phyloP scores from a whole-genome alignment of 1,140 invertebrate genomes.

The Euborellia annulipes region DNA sequence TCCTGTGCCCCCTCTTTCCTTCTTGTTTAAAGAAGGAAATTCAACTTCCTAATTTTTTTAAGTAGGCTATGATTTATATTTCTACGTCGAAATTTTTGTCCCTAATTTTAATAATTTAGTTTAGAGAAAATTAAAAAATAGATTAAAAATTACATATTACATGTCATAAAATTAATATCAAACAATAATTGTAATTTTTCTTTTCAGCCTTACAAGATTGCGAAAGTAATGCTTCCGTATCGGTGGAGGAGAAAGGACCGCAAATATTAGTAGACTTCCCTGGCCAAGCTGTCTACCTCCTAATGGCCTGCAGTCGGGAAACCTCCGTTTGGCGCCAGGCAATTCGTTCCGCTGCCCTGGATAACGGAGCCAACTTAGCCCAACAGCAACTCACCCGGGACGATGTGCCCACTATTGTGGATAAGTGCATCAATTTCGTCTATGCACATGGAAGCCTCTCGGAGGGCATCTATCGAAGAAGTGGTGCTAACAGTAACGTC shows the following conservation, averaged over 20 bases:
- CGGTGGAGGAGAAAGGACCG: constrained; percentile 34
- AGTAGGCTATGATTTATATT: constrained; percentile 4
- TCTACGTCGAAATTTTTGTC: not conserved
- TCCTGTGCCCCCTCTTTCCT: not conserved
- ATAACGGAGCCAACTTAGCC: constrained; percentile 54
- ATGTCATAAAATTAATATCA: not conserved
- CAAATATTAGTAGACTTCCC: constrained; percentile 48
- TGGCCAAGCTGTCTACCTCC: constrained; percentile 45
- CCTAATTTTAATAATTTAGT: not conserved
- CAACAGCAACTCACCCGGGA: constrained; percentile 76
- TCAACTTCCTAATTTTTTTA: constrained; percentile 12
- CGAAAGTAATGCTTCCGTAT: constrained; percentile 22
- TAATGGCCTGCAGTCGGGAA: constrained; percentile 42
- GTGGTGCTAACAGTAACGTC: constrained; percentile 59
- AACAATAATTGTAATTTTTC: constrained; percentile 8
- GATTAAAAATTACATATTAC: not conserved
- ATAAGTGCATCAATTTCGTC: constrained; percentile 80
- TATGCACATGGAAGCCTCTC: constrained; percentile 65
- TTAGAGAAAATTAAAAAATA: not conserved
- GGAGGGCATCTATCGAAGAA: constrained; percentile 71
- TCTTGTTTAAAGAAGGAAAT: constrained; percentile 4
- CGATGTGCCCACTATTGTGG: constrained; percentile 72
- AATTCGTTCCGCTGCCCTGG: constrained; percentile 52
- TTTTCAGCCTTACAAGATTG: constrained; percentile 32
- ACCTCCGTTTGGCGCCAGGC: constrained; percentile 47